Percentiles rank a stretch among this genome's conserved stretches.
phyloP scores from a whole-genome alignment of 2,888 invertebrate genomes.

The Mallateleia sp. region DNA sequence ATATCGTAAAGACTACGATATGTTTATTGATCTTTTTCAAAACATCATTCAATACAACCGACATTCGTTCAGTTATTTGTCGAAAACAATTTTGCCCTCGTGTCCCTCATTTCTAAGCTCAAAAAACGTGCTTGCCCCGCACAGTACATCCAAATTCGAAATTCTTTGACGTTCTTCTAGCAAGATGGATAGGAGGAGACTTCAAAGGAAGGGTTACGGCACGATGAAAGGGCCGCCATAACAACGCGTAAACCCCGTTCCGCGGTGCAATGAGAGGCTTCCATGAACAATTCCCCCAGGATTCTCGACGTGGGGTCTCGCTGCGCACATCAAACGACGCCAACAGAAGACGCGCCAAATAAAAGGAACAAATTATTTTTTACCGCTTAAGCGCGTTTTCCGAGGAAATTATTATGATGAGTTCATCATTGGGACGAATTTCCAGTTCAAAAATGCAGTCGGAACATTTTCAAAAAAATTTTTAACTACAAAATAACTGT shows the following conservation, averaged over 20 bases:
- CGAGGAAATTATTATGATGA: conserved; percentile 14
- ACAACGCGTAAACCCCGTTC: conserved; percentile 48
- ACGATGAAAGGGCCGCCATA: conserved; percentile 52
- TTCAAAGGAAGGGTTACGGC: conserved; percentile 38
- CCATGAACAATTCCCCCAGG: conserved; percentile 49
- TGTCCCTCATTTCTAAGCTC: background rate
- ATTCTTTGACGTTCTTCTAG: conserved; percentile 20
- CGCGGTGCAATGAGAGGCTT: conserved; percentile 47
- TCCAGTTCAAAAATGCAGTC: conserved; percentile 7
- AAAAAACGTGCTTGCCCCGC: background rate
- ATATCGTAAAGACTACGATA: no score
- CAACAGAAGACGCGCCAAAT: conserved; percentile 7
- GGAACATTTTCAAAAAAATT: no score
- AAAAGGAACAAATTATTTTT: conserved; percentile 39
- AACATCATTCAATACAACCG: no score
- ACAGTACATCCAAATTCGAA: conserved; percentile 9
- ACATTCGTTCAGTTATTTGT: conserved; percentile 7
- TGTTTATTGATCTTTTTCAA: no score
- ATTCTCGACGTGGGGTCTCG: conserved; percentile 61
- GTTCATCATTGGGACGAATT: conserved; percentile 10
- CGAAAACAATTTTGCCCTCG: background rate
- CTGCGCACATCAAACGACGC: conserved; percentile 36
- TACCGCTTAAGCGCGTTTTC: conserved; percentile 25
- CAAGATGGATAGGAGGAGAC: conserved; percentile 17
- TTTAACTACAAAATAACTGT: no score